Base-by-base conservation (phyloP, 2,113 vertebrate genomes). In the Balaenoptera acutorostrata region DNA sequence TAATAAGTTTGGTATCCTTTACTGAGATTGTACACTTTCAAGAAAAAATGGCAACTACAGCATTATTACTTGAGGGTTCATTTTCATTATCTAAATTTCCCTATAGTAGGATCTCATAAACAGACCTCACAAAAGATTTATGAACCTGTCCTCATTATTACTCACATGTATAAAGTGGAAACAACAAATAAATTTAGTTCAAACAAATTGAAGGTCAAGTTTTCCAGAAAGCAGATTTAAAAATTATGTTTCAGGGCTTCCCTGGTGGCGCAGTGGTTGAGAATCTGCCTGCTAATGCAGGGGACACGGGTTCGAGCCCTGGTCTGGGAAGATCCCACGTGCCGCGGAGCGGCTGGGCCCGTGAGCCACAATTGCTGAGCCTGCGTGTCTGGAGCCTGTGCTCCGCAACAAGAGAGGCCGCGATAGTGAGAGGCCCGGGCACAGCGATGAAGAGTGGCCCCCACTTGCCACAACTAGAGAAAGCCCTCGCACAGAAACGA, bases 1-100 rank as follows among this genome's bases (percentile, higher is more conserved):
- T 91, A 41, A 80, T 36, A 84, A 84, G 23, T 86, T 75, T 96
- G 68, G 39, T 71, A 84, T 93, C 85, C 87, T 84, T 57, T 94
- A 88, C 9, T 18, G 36, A 84, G 27, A 74, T 9, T 81, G 13
- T 25, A 52, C 25, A 3, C n/a, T 78, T 94, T 88, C 17, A 92
- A 86, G 36, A 81, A 94, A 97, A 81, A 91, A 71, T 80, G 36
- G 82, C 44, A 96, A 94, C 88, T 11, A 88, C 6, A 69, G 36
- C 25, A 93, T 87, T 96, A 71, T 61, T 66, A 49, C 33, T 75
- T 90, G 3, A 90, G 2, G 66, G 15, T 6, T 88, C 59, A 78
- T 41, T 52, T 83, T 77, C 13, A 86, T 89, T 88, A 72, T 39
- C 39, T 83, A 68, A 75, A 49, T 72, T 74, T 92, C 36, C 66